phyloP scores from a whole-genome alignment of 1,140 invertebrate species.

The Phortica variegata region DNA sequence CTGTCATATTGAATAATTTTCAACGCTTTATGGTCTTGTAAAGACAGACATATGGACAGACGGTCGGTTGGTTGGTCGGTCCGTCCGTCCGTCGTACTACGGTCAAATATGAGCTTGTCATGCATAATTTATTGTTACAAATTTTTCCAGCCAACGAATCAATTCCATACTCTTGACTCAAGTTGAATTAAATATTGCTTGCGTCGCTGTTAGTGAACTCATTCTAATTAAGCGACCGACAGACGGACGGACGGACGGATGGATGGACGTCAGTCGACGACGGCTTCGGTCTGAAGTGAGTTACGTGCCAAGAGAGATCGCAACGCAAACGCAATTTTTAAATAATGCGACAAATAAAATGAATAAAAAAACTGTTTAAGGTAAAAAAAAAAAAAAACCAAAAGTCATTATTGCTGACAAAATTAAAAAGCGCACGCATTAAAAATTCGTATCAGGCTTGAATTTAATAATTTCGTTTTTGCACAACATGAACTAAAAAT shows the following conservation, averaged over 20 bases:
- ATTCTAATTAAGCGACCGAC: conserved; percentile 44
- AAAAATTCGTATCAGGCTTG: conserved; percentile 44
- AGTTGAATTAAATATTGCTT: no score
- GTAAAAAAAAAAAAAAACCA: not conserved
- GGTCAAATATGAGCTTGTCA: conserved; percentile 28
- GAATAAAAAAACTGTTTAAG: no score
- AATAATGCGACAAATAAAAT: no score
- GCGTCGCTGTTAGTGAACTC: conserved; percentile 36
- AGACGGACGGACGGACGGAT: conserved; percentile 10
- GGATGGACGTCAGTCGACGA: conserved; percentile 13
- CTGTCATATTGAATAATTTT: conserved; percentile 53
- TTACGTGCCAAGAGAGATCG: not conserved
- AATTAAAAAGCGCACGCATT: conserved; percentile 38
- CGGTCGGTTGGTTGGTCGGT: no score
- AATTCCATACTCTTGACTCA: not conserved
- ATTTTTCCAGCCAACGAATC: conserved; percentile 27
- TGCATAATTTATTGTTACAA: conserved; percentile 49
- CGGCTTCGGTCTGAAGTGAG: conserved; percentile 18
- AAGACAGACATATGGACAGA: no score
- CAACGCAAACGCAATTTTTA: not conserved
- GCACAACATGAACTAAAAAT: conserved; percentile 23
- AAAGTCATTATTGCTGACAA: no score
- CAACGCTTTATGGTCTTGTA: conserved; percentile 23
- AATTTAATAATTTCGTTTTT: conserved; percentile 56
- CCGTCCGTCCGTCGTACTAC: not conserved